Evolutionary conservation across 2,113 vertebrate genomes (phyloP).

Genomic region (Connochaetes taurinus): DNA sequence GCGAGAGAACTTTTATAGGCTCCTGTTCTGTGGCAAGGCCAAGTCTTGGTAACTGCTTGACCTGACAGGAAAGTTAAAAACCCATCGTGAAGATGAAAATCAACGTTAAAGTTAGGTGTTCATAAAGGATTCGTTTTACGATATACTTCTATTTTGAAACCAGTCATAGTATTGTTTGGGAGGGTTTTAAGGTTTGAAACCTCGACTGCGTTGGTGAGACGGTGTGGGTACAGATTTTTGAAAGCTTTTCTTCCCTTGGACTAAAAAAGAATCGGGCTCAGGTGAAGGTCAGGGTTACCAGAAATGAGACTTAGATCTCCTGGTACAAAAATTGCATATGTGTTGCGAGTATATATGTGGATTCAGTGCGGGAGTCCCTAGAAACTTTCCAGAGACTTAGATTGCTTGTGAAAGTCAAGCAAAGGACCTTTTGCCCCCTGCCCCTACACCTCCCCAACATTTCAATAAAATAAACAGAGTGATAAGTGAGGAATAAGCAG

Average conservation of each 20-base stretch:
- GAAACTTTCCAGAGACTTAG: background rate
- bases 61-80: background rate
- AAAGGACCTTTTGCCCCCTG: slow-evolving; percentile 30
- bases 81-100: background rate
- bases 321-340: background rate
- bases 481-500: slow-evolving; percentile 76
- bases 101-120: background rate
- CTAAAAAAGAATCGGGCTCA: background rate
- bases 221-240: background rate
- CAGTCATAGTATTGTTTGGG: background rate
- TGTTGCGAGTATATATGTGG: background rate
- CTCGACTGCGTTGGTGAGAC: background rate
- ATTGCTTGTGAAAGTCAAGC: slow-evolving; percentile 3
- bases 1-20: background rate
- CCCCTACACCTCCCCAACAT: slow-evolving; percentile 51
- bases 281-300: background rate
- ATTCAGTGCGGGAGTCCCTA: background rate
- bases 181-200: background rate
- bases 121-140: background rate
- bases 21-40: background rate
- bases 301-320: background rate
- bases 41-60: background rate
- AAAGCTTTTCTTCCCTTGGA: background rate
- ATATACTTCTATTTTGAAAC: background rate
- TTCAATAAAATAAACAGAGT: slow-evolving; percentile 80